Evolutionary conservation across 2,888 invertebrate genomes (phyloP).

Genomic region (Coleophora flavipennella): DNA sequence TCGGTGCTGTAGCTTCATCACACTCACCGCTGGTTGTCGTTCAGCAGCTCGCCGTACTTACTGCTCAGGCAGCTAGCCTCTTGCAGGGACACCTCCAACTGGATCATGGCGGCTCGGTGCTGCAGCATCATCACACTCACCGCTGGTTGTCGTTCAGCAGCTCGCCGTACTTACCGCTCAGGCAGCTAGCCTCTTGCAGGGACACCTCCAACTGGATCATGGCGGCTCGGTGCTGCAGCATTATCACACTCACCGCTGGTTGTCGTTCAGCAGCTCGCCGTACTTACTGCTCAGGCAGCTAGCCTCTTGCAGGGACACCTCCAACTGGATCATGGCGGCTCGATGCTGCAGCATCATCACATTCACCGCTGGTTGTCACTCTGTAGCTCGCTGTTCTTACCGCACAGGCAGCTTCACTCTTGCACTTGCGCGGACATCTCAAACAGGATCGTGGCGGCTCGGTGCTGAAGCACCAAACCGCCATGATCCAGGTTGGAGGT

Average conservation of each 20-base stretch:
- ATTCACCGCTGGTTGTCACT: slow-evolving; percentile 76
- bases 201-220: slow-evolving; percentile 87
- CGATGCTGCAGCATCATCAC: slow-evolving; percentile 77
- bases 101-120: slow-evolving; percentile 87
- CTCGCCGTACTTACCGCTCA: too few species aligned
- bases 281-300: slow-evolving; percentile 84
- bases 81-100: slow-evolving; percentile 84
- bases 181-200: slow-evolving; percentile 83
- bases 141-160: too few species aligned
- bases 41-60: slow-evolving; percentile 85
- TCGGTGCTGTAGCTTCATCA: slow-evolving; percentile 76
- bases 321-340: slow-evolving; percentile 87
- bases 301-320: slow-evolving; percentile 85
- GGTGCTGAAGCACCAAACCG: slow-evolving; percentile 80
- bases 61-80: slow-evolving; percentile 85
- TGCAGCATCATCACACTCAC: neutral
- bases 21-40: slow-evolving; percentile 77
- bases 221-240: slow-evolving; percentile 75
- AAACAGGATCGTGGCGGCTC: slow-evolving; percentile 88
- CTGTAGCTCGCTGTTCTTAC: too few species aligned
- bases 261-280: slow-evolving; percentile 85
- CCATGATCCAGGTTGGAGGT: slow-evolving; percentile 88
- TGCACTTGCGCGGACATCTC: too few species aligned
- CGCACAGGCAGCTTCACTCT: too few species aligned
- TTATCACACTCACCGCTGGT: slow-evolving; percentile 60